Evolutionary conservation across 2,113 vertebrate species (phyloP), one percentile per base, ranked within the genome.

Genomic region (Indri indri): DNA sequence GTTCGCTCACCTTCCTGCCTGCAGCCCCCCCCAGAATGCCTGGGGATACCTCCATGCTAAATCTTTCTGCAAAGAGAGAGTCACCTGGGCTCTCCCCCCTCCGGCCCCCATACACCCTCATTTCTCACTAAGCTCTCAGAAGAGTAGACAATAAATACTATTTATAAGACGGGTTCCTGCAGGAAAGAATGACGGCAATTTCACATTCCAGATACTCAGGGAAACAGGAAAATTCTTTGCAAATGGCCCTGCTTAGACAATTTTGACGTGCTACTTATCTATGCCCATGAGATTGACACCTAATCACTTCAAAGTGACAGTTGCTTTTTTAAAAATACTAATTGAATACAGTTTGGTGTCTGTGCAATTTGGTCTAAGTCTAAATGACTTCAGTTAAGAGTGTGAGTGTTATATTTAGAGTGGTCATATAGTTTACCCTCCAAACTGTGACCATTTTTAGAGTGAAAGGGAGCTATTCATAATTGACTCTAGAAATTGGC

Each of bases 161-260:
- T 92, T 80, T 85, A 59, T 63, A 54, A 94, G 52, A 90, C 66
- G 52, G 32, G 34, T 27, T 85, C 65, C 88, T 66, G 3, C 79
- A 91, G 83, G 66, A 76, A 96, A 84, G 65, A 74, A 68, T 42
- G 50, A 77, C 79, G 70, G 92, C 79, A 6, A 61, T 73, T 91
- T 95, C 54, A 83, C 76, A 71, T 76, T 92, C 34, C 13, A 63
- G 42, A 86, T 37, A 90, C 27, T 52, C 50, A 63, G 57, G 32
- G 84, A 96, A 94, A 90, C 8, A 66, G 59, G 81, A 84, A 80
- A 71, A 42, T 65, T 83, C 40, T 57, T 84, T 70, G 57, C 50
- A 96, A 96, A 83, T 34, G 18, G 71, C 80, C 52, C 57, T 37
- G 2, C 54, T 52, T 86, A 84, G 50, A 90, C 70, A 90, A n/a